A percentile compares a stretch with the other conserved stretches of the same genome.
Evolutionary conservation across 1,140 invertebrate genomes (phyloP).

Genomic region (Druon quercuslanigerum): DNA sequence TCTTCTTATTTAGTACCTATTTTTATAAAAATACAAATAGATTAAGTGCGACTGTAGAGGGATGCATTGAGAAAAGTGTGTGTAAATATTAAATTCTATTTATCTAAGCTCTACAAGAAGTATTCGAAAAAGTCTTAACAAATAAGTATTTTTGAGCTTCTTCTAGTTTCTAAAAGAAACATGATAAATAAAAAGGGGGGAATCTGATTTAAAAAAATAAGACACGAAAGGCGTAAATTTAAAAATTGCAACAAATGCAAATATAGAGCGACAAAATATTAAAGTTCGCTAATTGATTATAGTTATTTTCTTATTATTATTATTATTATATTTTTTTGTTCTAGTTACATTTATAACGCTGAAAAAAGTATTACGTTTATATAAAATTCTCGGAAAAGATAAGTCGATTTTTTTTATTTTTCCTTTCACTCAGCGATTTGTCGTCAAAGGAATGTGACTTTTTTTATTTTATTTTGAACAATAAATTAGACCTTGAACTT

Average conservation of each 20-base stretch:
- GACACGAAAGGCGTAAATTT: neutral
- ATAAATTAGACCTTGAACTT: neutral
- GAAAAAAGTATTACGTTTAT: conserved; percentile 20
- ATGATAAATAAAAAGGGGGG: neutral
- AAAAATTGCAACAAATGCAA: neutral
- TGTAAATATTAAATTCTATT: conserved; percentile 13
- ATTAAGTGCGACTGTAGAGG: no score
- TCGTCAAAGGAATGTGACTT: no score
- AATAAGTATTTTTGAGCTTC: neutral
- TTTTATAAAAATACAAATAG: no score
- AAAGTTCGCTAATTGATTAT: conserved; percentile 6
- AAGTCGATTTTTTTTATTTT: neutral
- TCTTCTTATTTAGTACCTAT: no score
- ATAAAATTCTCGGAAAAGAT: conserved; percentile 11
- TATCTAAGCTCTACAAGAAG: conserved; percentile 3
- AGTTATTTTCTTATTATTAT: conserved; percentile 10
- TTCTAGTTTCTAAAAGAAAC: neutral
- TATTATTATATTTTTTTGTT: conserved; percentile 18
- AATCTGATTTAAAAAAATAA: neutral
- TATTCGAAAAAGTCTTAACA: conserved; percentile 4
- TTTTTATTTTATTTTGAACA: neutral
- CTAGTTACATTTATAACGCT: conserved; percentile 14
- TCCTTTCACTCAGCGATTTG: neutral
- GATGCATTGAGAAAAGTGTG: neutral
- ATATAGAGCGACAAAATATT: neutral